Evolutionary conservation across 2,888 invertebrate genomes (phyloP), one percentile per base, ranked within the genome.

Genomic region (Luffia ferchaultella): DNA sequence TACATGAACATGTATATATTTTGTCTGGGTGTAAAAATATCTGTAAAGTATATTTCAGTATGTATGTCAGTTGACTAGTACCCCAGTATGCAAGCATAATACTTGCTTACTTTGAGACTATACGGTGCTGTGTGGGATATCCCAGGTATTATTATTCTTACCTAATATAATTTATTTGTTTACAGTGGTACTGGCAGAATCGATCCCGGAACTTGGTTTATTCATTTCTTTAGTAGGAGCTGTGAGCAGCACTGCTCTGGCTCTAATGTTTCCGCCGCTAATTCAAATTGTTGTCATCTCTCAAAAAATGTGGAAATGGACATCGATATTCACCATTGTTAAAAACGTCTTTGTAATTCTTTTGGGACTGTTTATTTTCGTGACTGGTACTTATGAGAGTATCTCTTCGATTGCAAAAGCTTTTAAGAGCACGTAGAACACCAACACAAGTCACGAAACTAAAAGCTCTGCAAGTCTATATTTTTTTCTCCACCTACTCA

Each of bases 171-270:
- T 40, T 40, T 40, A 7, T 18, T 41, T 52, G 53, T 50, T 57
- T 54, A 45, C 85, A 96, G 96, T 96, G 82, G 73, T 89, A 9
- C 75, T 96, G 57, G 96, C 97, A 0, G 93, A 93, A 66, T 85
- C 91, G 1, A 93, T 97, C 52, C 97, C 97, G 0, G 88, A 93
- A 59, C 76, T 97, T 55, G 91, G 91, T 1, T 80, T 95, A 1
- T 94, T 97, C 74, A 97, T 97, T 58, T 96, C 96, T 0, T 73
- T 97, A 54, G 93, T 97, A 20, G 97, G 97, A 2, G 95, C 97
- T 0, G 87, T 97, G 0, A 94, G 95, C 66, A 93, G 95, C 59
- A 92, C 96, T 2, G 90, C 93, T 0, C 76, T 97, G 55, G 96
- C 96, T 0, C 85, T 97, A 41, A 86, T 97, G 42, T 93, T 97